Evolutionary conservation across 2,797 vertebrate genomes (phyloP).

Genomic region (Buphagus erythrorhynchus): DNA sequence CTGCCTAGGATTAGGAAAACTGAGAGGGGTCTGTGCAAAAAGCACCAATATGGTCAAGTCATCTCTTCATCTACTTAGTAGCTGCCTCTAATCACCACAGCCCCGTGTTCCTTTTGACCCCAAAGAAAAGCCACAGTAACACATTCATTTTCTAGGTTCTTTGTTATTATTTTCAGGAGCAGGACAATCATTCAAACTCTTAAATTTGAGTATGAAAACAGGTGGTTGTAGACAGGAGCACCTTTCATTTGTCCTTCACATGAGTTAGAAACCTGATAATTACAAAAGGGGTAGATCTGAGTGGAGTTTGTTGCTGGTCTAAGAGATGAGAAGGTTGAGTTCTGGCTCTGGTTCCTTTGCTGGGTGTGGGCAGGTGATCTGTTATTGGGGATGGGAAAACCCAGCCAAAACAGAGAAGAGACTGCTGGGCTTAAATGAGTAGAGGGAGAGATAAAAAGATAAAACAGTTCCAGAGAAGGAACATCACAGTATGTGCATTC

Average conservation of each 20-base stretch:
- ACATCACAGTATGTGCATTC: conserved; percentile 35
- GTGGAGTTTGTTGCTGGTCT: conserved; percentile 66
- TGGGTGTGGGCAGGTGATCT: background rate
- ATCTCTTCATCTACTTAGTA: background rate
- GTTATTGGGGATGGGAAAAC: background rate
- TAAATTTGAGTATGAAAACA: conserved; percentile 51
- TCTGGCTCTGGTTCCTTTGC: conserved; percentile 35
- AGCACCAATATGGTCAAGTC: conserved; percentile 1
- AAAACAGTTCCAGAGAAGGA: conserved; percentile 59
- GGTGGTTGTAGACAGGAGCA: conserved; percentile 51
- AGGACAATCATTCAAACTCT: conserved; percentile 6
- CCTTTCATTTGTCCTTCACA: conserved; percentile 60
- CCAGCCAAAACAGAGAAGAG: background rate
- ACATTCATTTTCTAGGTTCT: conserved; percentile 40
- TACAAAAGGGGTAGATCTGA: conserved; percentile 45
- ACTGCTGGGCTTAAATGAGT: background rate
- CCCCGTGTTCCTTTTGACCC: background rate
- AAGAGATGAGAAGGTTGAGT: conserved; percentile 22
- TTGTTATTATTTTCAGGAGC: conserved; percentile 54
- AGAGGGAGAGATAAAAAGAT: conserved; percentile 46
- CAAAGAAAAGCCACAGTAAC: conserved; percentile 26
- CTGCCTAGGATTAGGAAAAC: background rate
- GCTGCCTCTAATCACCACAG: conserved; percentile 5
- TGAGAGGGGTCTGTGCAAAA: background rate
- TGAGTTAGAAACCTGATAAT: conserved; percentile 58